Evolutionary conservation across 2,888 invertebrate genomes (phyloP), one percentile per base, ranked within the genome.

Genomic region (Apamea sordens): DNA sequence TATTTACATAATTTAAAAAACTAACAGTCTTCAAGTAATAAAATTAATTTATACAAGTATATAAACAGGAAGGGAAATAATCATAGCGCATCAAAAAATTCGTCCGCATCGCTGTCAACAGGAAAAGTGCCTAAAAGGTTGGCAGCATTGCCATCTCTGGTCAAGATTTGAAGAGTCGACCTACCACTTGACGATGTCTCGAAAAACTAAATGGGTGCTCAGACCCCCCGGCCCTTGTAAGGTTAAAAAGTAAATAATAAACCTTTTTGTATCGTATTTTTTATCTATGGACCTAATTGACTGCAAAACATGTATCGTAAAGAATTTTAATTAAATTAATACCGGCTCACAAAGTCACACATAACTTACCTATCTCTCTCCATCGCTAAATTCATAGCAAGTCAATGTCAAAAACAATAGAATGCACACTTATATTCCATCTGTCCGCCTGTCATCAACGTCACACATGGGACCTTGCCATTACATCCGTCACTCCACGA

Each of bases 401-500:
- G 70, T 84, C 79, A 84, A 86, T 88, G 86, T 77, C 79, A 79
- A 61, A 86, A 80, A 75, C 73, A 73, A 87, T 73, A 73, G 44
- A 47, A 15, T 61, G 75, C 61, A 36, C 41, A 59, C 28, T n/a
- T 18, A 71, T 64, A 70, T 77, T 73, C 81, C n/a, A n/a, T 59
- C n/a, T n/a, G 56, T 59, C n/a, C 5, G 56, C 24, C 79, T 76
- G 73, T 83, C 81, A 79, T 61, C 72, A 63, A 77, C 82, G 73
- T 87, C 82, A 85, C 65, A 74, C 63, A 74, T 64, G 10, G 76
- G 79, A 89, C 91, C 90, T 91, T 91, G 91, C 76, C 77, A 82
- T 87, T 76, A 87, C 85, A 91, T 91, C 88, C 88, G 90, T 89
- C 88, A 90, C 59, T 70, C 68, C 75, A 50, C 71, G 65, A 78